Evolutionary conservation across 2,888 invertebrate genomes (phyloP).

Genomic region (Stenotaenia linearis): DNA sequence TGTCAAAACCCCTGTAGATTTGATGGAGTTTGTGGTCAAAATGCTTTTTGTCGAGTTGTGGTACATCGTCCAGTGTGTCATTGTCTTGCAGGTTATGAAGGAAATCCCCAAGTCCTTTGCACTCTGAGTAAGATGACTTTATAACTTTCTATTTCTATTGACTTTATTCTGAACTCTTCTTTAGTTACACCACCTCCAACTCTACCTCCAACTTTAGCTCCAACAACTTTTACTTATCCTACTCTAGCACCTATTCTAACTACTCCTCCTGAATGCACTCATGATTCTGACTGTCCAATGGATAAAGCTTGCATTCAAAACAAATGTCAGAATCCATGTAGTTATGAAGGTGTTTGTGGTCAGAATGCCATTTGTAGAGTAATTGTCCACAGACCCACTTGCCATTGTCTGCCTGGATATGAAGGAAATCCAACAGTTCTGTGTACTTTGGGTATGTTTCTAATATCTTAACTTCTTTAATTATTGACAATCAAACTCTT

Average conservation of each 20-base stretch:
- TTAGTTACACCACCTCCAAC: neutral
- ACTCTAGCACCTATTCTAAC: conserved; percentile 49
- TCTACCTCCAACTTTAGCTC: neutral
- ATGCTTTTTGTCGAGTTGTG: conserved; percentile 69
- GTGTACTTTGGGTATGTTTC: neutral
- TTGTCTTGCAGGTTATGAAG: conserved; percentile 65
- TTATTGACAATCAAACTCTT: neutral
- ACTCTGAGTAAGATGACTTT: conserved; percentile 40
- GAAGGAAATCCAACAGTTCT: conserved; percentile 68
- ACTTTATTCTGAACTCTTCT: neutral
- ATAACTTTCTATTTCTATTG: neutral
- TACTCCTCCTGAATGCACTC: conserved; percentile 60
- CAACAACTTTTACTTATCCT: neutral
- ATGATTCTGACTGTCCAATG: conserved; percentile 76
- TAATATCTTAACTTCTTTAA: neutral
- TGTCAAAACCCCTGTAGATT: conserved; percentile 44
- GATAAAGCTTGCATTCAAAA: conserved; percentile 86
- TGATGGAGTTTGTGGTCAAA: conserved; percentile 63
- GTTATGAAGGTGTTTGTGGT: conserved; percentile 58
- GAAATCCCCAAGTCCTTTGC: conserved; percentile 72
- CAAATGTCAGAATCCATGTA: conserved; percentile 54
- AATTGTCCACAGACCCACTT: conserved; percentile 67
- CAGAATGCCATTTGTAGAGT: conserved; percentile 74
- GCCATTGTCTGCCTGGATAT: conserved; percentile 66
- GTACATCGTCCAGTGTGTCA: conserved; percentile 71